phyloP scores from a whole-genome alignment of 1,140 invertebrate species.

The Cotesia glomerata region DNA sequence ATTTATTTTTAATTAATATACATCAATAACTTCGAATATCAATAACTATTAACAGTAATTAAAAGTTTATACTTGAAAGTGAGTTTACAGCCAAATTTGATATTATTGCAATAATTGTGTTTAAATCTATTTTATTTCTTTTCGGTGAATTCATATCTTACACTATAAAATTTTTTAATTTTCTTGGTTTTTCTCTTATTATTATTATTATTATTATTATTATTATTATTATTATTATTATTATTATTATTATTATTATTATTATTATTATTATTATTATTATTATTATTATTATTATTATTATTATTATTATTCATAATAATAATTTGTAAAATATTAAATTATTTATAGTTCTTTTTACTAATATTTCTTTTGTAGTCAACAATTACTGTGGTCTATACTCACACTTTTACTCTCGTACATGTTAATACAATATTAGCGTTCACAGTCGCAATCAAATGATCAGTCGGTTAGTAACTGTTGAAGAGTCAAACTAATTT shows the following conservation, averaged over 20 bases:
- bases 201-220: background rate
- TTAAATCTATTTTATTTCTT: no score
- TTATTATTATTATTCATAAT: background rate
- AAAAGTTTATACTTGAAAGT: no score
- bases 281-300: background rate
- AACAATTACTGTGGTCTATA: background rate
- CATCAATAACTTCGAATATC: no score
- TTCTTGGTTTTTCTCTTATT: background rate
- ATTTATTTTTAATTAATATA: no score
- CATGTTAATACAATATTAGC: conserved; percentile 42
- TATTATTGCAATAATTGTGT: no score
- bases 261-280: background rate
- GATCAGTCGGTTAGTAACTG: conserved; percentile 52
- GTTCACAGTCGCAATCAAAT: conserved; percentile 47
- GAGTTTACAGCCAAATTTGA: no score
- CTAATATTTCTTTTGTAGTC: no score
- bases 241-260: background rate
- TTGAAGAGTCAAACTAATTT: conserved; percentile 44
- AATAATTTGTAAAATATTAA: background rate
- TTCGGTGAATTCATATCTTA: no score
- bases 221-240: background rate
- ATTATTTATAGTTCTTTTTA: background rate
- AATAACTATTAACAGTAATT: no score
- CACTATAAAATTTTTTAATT: no score
- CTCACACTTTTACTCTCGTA: background rate